phyloP scores from a whole-genome alignment of 2,113 vertebrate species.

The Herpailurus yagouaroundi region DNA sequence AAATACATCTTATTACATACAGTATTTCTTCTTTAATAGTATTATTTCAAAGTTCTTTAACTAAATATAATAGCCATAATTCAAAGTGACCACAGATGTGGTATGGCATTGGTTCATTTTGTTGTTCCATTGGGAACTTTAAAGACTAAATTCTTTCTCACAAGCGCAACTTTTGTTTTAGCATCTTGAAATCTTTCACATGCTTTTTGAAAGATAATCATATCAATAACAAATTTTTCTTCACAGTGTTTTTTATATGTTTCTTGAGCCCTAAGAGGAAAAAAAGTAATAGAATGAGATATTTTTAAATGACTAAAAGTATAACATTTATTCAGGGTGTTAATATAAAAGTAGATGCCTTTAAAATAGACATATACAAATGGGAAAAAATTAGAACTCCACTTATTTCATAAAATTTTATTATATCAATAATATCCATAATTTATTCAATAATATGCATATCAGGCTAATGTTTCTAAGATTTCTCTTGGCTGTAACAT shows the following conservation, averaged over 20 bases:
- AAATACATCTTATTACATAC: background rate
- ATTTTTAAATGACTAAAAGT: background rate
- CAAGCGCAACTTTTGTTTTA: slow-evolving; percentile 57
- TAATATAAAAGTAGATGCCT: background rate
- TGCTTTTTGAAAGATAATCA: slow-evolving; percentile 65
- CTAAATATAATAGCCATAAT: background rate
- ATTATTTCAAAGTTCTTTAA: background rate
- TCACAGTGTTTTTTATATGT: slow-evolving; percentile 62
- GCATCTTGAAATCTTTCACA: slow-evolving; percentile 69
- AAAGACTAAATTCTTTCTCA: slow-evolving; percentile 41
- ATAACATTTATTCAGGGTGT: background rate
- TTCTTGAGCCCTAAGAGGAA: slow-evolving; percentile 45
- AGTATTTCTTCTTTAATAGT: background rate
- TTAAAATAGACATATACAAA: background rate
- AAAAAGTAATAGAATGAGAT: slow-evolving; percentile 32
- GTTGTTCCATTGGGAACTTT: background rate
- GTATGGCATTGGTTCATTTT: background rate
- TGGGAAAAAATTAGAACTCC: background rate
- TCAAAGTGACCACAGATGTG: background rate
- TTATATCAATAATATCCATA: background rate
- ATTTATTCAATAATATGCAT: background rate
- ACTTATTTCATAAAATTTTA: background rate
- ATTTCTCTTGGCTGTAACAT: background rate
- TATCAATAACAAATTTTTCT: slow-evolving; percentile 73
- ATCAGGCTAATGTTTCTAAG: background rate